phyloP scores from a whole-genome alignment of 2,888 invertebrate species.

The Callyntrura guangdongensis region DNA sequence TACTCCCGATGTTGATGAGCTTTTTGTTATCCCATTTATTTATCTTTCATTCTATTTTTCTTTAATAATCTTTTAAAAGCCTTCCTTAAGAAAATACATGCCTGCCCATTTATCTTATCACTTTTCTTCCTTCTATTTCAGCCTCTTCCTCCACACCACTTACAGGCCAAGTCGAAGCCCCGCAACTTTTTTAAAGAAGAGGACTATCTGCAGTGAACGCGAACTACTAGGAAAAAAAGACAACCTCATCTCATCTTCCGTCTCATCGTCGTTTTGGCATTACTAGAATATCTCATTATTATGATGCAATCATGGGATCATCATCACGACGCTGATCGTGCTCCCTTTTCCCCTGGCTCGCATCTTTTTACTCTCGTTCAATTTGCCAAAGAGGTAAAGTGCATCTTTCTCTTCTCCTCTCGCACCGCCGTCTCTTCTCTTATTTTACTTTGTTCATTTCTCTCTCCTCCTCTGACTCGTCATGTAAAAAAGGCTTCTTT shows the following conservation, averaged over 20 bases:
- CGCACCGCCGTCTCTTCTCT: neutral
- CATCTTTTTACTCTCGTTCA: conserved; percentile 30
- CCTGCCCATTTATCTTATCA: conserved; percentile 8
- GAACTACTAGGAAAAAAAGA: neutral
- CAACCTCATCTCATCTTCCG: conserved; percentile 37
- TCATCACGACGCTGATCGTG: neutral
- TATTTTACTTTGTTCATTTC: conserved; percentile 21
- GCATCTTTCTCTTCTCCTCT: neutral
- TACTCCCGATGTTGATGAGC: neutral
- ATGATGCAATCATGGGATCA: neutral
- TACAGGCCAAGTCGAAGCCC: neutral
- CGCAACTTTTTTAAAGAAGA: neutral
- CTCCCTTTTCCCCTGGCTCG: neutral
- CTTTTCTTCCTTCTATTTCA: neutral
- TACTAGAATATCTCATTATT: conserved; percentile 3
- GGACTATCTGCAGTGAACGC: no score
- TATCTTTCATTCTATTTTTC: neutral
- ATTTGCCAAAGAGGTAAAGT: neutral
- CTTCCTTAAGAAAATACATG: neutral
- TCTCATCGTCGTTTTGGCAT: neutral
- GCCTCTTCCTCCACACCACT: neutral
- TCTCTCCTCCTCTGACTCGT: neutral
- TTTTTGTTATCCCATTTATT: neutral
- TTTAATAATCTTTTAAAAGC: conserved; percentile 5
- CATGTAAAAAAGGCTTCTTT: neutral